Evolutionary conservation across 2,113 vertebrate species (phyloP).

Genomic region (Lagopus leucura): DNA sequence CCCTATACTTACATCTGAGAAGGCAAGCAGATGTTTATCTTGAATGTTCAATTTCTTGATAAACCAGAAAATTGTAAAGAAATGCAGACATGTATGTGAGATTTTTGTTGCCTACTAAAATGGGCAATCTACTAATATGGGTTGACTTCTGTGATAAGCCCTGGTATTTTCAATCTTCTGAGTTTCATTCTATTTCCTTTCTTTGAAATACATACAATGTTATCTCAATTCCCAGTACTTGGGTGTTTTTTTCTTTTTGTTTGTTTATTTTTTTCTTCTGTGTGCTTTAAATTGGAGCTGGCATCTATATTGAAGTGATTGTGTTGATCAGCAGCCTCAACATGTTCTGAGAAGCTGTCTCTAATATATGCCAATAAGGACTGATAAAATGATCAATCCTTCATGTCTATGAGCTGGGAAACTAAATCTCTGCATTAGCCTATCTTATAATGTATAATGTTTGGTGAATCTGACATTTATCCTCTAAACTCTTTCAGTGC

Average conservation of each 20-base stretch:
- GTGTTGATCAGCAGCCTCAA: constrained; percentile 18
- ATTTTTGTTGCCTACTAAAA: background rate
- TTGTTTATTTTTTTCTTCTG: background rate
- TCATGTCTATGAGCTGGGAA: background rate
- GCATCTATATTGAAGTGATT: background rate
- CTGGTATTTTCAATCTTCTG: background rate
- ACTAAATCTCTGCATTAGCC: constrained; percentile 26
- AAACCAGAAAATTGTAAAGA: background rate
- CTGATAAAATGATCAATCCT: constrained; percentile 41
- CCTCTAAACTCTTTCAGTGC: constrained; percentile 20
- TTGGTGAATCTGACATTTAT: constrained; percentile 30
- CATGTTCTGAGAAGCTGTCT: background rate
- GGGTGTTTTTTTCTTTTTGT: background rate
- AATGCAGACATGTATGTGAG: background rate
- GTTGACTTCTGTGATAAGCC: background rate
- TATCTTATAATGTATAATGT: background rate
- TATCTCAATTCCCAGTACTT: background rate
- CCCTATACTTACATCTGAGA: background rate
- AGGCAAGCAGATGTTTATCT: background rate
- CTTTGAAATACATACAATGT: background rate
- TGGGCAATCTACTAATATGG: background rate
- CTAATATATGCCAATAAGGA: constrained; percentile 7
- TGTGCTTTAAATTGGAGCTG: background rate
- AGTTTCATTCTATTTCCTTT: background rate
- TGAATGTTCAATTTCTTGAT: background rate